Base-by-base conservation (phyloP, 2,113 vertebrate species). In the Acanthisitta chloris region DNA sequence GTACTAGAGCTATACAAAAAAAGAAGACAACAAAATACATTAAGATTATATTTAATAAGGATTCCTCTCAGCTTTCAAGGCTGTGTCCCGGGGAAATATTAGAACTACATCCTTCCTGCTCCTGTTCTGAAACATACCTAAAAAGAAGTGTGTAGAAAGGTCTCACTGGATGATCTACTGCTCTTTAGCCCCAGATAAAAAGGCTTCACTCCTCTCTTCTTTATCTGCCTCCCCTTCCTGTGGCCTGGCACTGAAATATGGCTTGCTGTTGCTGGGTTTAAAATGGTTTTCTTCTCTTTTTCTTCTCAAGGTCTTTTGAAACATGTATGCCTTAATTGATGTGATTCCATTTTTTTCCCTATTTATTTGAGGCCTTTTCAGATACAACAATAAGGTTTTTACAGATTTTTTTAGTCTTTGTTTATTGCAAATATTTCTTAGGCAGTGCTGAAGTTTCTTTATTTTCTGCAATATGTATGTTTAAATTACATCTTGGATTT, bases 71-170 rank as follows among this genome's bases (percentile, higher is more conserved):
- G 28, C 31, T 80, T 73, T 17, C 17, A 48, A 76, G 58, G 24
- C 23, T 64, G 43, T 34, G 34, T 67, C 40, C 45, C 58, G 29
- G 23, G 38, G 34, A 91, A 81, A 69, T 52, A 58, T 8, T 29
- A 73, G 21, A 91, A n/a, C 21, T 36, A 17, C 1, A 1, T 19
- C 43, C 20, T 86, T 86, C 31, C 12, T 58, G 28, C 26, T 77
- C 66, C 17, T 66, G 17, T 76, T 82, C 23, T 52, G 38, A 73
- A 65, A 61, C 7, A 24, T 21, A 34, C 52, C 46, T 70, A 70
- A 40, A 14, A 90, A 36, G 28, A 69, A 0, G 0, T 45, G 43
- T 0, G 0, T 17, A 18, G 23, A 57, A 55, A 70, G 69, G 48
- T 73, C 31, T 83, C 26, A 23, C 21, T 72, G 49, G 28, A 23